These are phyloP conservation scores for Myrmecophaga tridactyla DNA, from an alignment of 2,113 vertebrate species.

Conservation along the genomic window DNA sequence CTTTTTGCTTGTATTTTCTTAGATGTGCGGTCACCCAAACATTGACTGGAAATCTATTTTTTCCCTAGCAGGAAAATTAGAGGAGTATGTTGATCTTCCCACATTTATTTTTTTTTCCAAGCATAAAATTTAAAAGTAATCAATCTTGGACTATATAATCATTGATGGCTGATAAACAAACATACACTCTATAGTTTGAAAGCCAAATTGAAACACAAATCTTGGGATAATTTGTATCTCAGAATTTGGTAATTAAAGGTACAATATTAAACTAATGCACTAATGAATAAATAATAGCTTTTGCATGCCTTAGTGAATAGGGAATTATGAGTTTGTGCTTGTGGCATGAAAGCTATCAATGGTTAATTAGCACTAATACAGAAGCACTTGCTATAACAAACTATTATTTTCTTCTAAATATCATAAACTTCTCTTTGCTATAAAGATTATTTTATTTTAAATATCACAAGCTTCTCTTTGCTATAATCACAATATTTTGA, in stretches of 20 bases:
- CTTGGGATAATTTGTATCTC: constrained; percentile 55
- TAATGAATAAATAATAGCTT: constrained; percentile 71
- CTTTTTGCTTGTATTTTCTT: no score
- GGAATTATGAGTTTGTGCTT: constrained; percentile 53
- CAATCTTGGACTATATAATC: neutral
- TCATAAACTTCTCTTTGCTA: no score
- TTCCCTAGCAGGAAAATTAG: neutral
- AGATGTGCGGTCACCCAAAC: constrained; percentile 61
- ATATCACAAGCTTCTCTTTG: constrained; percentile 43
- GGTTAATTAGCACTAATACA: constrained; percentile 66
- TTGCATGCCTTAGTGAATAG: constrained; percentile 49
- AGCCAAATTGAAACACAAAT: constrained; percentile 40
- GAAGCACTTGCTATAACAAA: constrained; percentile 51
- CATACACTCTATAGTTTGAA: constrained; percentile 23
- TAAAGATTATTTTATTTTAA: constrained; percentile 59
- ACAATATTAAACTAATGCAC: constrained; percentile 56
- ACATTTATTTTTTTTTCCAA: neutral
- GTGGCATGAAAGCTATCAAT: constrained; percentile 58
- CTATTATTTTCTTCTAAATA: no score
- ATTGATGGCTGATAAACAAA: neutral
- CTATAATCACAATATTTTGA: neutral
- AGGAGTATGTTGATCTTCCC: neutral
- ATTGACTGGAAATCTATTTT: constrained; percentile 56
- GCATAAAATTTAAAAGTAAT: constrained; percentile 35
- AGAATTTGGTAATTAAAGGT: constrained; percentile 60